phyloP scores from a whole-genome alignment of 1,140 invertebrate species.

The Drosophila watanabei region DNA sequence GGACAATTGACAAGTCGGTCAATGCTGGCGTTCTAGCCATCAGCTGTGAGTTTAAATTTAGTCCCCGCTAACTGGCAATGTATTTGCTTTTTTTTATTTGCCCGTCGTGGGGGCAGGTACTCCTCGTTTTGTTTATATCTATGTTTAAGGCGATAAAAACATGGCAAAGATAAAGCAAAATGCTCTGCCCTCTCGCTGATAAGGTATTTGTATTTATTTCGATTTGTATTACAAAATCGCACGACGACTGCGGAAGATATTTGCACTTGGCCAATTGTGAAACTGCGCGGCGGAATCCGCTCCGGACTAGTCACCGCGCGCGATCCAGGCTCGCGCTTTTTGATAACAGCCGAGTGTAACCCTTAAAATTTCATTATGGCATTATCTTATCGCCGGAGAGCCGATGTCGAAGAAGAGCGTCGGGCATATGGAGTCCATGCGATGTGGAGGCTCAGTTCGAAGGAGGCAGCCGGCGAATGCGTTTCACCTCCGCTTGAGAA shows the following conservation, averaged over 20 bases:
- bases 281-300: constrained; percentile 22
- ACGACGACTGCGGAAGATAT: constrained; percentile 21
- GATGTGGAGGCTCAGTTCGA: constrained; percentile 59
- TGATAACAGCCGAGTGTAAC: constrained; percentile 75
- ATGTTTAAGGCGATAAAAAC: constrained; percentile 22
- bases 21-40: constrained; percentile 3
- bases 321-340: constrained; percentile 22
- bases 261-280: constrained; percentile 44
- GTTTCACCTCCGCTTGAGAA: constrained; percentile 34
- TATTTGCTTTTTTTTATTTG: constrained; percentile 30
- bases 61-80: constrained; percentile 18
- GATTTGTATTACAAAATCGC: constrained; percentile 51
- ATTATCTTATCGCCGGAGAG: constrained; percentile 69
- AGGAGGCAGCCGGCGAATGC: constrained; percentile 62
- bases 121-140: constrained; percentile 23
- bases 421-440: constrained; percentile 14
- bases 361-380: constrained; percentile 75
- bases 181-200: constrained; percentile 27
- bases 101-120: constrained; percentile 20
- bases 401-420: constrained; percentile 14
- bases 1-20: constrained; percentile 10
- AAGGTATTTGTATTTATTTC: too few species aligned
- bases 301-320: neutral
- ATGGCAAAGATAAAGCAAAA: constrained; percentile 35
- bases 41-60: constrained; percentile 44